Base-by-base conservation (phyloP, 2,888 invertebrate species). In the Rhingia campestris region DNA sequence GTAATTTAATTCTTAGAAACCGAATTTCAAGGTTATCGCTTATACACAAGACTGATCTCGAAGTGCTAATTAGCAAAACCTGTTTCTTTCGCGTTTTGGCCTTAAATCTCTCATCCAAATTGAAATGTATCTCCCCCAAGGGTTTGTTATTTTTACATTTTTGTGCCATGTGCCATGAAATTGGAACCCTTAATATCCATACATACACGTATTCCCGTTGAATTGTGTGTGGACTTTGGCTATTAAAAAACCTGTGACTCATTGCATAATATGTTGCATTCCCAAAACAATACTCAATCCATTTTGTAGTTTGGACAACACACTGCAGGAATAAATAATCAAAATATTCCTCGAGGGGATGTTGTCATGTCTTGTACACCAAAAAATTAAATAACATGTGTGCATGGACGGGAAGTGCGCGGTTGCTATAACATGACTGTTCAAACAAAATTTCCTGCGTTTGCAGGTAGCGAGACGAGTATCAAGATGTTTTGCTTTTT, bases 271-370 rank as follows among this genome's bases (percentile, higher is more conserved):
- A 41, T 22, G 64, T 14, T 64, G 30, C 22, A 14, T 45, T 22
- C 41, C 30, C 35, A 41, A 58, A n/a, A 32, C 43, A 53, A 30
- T 10, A 59, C 14, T 33, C 4, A n/a, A 37, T 75, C 59, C 67
- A 76, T 61, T 32, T 43, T 76, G n/a, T 6, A 53, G 39, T 37
- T 47, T 56, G 47, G 39, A 22, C 9, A 32, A 22, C 47, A 22
- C 47, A 41, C 39, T 37, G 49, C 59, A 72, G 12, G 59, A 58
- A 59, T 61, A 56, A 43, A 43, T 56, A 47, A 63, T 56, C 61
- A 10, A 45, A 58, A 51, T 69, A 67, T 53, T 80, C 49, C 22
- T 49, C 22, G 12, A 51, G 45, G 49, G 51, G 37, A 49, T 70
- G 64, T 64, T 51, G 58, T 64, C 37, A 51, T 64, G 49, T 9